Conservation (phyloP, 2,888 invertebrate species). For the Spodoptera littoralis region DNA sequence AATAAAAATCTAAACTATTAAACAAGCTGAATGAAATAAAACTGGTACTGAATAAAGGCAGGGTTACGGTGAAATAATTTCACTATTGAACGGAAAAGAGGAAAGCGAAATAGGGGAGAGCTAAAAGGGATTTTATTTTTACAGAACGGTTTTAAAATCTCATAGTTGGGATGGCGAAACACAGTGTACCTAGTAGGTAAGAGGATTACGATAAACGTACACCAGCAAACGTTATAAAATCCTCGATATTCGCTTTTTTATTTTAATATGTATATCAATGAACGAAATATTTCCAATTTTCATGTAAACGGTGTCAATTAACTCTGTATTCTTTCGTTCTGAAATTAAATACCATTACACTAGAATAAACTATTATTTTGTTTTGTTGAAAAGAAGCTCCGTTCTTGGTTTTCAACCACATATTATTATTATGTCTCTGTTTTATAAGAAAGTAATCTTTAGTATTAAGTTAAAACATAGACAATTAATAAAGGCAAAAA, state of each 20-base stretch:
- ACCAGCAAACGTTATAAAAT: slow-evolving; percentile 35
- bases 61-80: slow-evolving; percentile 21
- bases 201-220: slow-evolving; percentile 33
- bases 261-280: slow-evolving; percentile 18
- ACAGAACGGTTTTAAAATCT: slow-evolving; percentile 31
- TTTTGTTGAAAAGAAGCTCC: too few species aligned
- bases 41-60: slow-evolving; percentile 17
- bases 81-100: slow-evolving; percentile 16
- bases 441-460: too few species aligned
- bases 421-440: too few species aligned
- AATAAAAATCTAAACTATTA: slow-evolving; percentile 11
- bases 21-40: slow-evolving; percentile 15
- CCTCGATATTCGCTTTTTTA: slow-evolving; percentile 21
- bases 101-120: slow-evolving; percentile 28
- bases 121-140: slow-evolving; percentile 30
- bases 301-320: too few species aligned
- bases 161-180: slow-evolving; percentile 25
- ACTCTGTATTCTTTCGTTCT: too few species aligned
- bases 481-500: neutral
- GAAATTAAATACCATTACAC: too few species aligned
- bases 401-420: too few species aligned
- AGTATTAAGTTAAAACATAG: too few species aligned
- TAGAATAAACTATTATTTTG: too few species aligned
- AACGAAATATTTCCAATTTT: too few species aligned
- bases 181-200: slow-evolving; percentile 27